Conservation (phyloP, 1,140 invertebrate genomes). For the Cotesia glomerata region DNA sequence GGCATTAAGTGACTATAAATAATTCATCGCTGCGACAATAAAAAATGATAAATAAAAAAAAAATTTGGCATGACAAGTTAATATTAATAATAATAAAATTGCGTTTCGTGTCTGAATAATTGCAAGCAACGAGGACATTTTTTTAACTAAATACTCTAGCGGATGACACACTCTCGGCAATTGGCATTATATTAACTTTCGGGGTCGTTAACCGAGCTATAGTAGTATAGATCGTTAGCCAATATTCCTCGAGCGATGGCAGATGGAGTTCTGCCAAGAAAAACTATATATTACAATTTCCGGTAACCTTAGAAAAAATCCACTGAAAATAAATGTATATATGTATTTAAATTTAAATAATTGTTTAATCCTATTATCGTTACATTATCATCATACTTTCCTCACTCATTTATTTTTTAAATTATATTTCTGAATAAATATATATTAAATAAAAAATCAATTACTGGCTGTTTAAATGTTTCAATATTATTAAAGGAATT, state of each 20-base stretch:
- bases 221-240: constrained; percentile 27
- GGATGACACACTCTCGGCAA: constrained; percentile 26
- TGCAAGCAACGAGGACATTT: neutral
- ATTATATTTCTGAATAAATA: too few relatives aligned
- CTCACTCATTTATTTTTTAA: too few relatives aligned
- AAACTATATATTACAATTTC: constrained; percentile 10
- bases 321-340: neutral
- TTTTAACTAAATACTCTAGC: neutral
- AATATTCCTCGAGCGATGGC: constrained; percentile 27
- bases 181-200: constrained; percentile 32
- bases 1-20: neutral
- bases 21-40: neutral
- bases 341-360: too few relatives aligned
- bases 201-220: constrained; percentile 30
- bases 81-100: too few relatives aligned
- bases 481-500: too few relatives aligned
- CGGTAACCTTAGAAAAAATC: neutral
- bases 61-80: neutral
- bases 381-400: too few relatives aligned
- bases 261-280: constrained; percentile 26
- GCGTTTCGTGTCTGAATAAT: too few relatives aligned
- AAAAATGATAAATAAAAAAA: neutral
- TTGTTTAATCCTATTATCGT: too few relatives aligned
- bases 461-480: too few relatives aligned
- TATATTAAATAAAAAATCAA: too few relatives aligned